phyloP scores from a whole-genome alignment of 2,113 vertebrate genomes.

The Dasyurus viverrinus region DNA sequence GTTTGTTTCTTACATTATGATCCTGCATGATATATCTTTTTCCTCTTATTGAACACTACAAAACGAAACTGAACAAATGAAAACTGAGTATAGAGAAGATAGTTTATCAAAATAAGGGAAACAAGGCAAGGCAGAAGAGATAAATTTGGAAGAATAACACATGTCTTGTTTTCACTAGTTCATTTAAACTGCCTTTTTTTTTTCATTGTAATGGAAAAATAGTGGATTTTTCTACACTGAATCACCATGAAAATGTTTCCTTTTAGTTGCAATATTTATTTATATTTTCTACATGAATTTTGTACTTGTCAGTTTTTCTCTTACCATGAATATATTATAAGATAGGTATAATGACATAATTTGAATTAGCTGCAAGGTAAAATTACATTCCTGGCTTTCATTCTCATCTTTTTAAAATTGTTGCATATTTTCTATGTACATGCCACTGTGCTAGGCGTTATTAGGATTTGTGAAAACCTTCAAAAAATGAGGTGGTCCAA shows the following conservation, averaged over 20 bases:
- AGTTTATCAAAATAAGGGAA: background rate
- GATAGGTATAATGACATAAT: background rate
- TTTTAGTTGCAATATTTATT: slow-evolving; percentile 55
- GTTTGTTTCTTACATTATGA: background rate
- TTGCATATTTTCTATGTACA: background rate
- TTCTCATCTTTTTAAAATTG: background rate
- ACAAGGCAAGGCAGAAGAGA: background rate
- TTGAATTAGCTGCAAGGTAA: background rate
- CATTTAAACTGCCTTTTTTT: background rate
- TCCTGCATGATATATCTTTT: background rate
- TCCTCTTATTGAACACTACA: background rate
- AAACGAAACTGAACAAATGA: background rate
- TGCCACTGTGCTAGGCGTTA: background rate
- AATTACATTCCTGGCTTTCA: background rate
- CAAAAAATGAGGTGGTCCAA: slow-evolving; percentile 2
- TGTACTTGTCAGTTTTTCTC: slow-evolving; percentile 24
- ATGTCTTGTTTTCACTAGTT: background rate
- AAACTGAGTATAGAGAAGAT: background rate
- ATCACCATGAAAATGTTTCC: slow-evolving; percentile 43
- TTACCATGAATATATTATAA: slow-evolving; percentile 13
- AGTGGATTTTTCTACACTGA: slow-evolving; percentile 38
- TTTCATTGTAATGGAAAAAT: slow-evolving; percentile 49
- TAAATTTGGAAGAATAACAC: background rate
- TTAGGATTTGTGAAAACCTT: background rate
- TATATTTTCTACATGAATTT: slow-evolving; percentile 33